Percentiles rank a stretch among this genome's conserved stretches.
Evolutionary conservation across 2,113 vertebrate species (phyloP).

Genomic region (Eclectus roratus): DNA sequence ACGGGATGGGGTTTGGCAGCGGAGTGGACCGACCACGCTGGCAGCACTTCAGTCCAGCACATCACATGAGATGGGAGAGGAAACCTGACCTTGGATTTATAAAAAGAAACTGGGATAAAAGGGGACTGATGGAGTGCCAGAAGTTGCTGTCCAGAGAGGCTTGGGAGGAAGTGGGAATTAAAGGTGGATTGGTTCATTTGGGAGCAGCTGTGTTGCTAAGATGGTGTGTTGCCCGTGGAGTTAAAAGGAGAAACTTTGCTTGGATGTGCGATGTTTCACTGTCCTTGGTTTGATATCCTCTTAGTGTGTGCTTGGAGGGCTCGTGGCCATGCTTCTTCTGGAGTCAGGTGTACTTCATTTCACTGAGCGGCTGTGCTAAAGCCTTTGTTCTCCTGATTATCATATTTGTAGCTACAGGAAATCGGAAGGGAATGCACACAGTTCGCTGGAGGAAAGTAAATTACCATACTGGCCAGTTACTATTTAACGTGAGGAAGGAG

Average conservation of each 20-base stretch:
- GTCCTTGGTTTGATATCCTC: not conserved
- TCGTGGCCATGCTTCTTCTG: not conserved
- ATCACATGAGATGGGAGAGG: conserved; percentile 67
- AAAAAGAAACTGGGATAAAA: conserved; percentile 74
- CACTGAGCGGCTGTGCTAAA: not conserved
- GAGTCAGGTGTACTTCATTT: not conserved
- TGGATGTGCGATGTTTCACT: not conserved
- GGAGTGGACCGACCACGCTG: not conserved
- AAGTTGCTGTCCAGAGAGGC: conserved; percentile 59
- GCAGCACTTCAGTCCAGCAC: conserved; percentile 40
- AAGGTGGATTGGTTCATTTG: conserved; percentile 22
- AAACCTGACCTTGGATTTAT: conserved; percentile 73
- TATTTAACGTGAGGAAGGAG: not conserved
- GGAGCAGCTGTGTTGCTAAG: not conserved
- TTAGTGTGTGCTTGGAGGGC: not conserved
- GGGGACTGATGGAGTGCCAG: conserved; percentile 62
- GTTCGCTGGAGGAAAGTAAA: conserved; percentile 40
- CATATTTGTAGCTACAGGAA: conserved; percentile 63
- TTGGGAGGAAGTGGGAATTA: conserved; percentile 65
- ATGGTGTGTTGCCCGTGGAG: not conserved
- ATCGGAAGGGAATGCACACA: conserved; percentile 56
- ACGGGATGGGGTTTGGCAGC: conserved; percentile 8
- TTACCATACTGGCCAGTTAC: conserved; percentile 49
- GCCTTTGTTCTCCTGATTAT: conserved; percentile 71
- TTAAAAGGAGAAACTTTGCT: not conserved